Base-by-base conservation (phyloP, 2,888 invertebrate species). In the Tupiocoris notatus region DNA sequence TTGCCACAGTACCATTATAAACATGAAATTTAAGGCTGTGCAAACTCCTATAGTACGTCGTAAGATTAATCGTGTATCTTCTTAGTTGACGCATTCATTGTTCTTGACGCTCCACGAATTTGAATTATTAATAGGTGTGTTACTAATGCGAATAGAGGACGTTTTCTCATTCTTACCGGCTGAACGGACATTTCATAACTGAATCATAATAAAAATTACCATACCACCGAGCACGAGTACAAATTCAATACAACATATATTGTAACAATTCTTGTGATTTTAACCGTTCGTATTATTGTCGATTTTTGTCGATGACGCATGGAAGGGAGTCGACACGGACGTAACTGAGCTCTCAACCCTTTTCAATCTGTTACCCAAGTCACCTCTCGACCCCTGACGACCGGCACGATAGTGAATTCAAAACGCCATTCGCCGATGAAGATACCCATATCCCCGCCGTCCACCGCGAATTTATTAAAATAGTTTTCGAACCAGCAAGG, bases 381-480 rank as follows among this genome's bases (percentile, higher is more conserved):
- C 73, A 73, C 73, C 73, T 73, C 63, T 62, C 63, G 73, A 73
- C 73, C 73, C 63, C 59, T 3, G 39, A 12, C 39, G 6, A 3
- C 39, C 12, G n/a, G 22, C 62, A 62, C 62, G 73, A 73, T 73
- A 73, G 73, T 62, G 73, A 73, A 73, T 73, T 73, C 61, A 62
- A 73, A 73, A 77, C 79, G 79, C 16, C 79, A 79, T 39, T 79
- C 76, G 76, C 80, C 78, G 68, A 80, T 77, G 71, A n/a, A n/a
- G n/a, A 73, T 73, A 63, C 58, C 39, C 39, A 12, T 39, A 39
- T 39, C 39, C 39, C 39, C 39, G 9, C 20, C 18, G 21, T 63
- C 63, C 58, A 77, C 59, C 58, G 77, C 70, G 59, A 77, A 77
- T 77, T 64, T 73, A 77, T 73, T 77, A 73, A 73, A 71, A 73